Base-by-base conservation (phyloP, 2,113 vertebrate genomes). In the Brachypodius melanocephalos region DNA sequence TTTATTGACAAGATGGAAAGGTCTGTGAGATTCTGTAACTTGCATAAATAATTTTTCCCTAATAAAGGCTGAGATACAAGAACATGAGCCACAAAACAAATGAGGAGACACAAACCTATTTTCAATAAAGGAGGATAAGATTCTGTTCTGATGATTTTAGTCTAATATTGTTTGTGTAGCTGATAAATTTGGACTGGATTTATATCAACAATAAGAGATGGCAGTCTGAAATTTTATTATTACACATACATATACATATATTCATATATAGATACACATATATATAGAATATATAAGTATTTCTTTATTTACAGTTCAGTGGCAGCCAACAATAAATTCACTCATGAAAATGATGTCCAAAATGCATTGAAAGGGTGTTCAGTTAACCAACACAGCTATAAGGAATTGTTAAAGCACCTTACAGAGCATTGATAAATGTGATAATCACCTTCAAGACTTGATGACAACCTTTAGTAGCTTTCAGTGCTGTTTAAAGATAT, bases 401-500 rank as follows among this genome's bases (percentile, higher is more conserved):
- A 94, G 4, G 8, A 91, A 87, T 72, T 89, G 65, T 89, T 86
- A 93, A 96, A 91, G 49, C 76, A 97, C 36, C 63, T 93, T 92
- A 75, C 34, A 78, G 79, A 36, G 4, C 82, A 69, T 58, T 89
- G 58, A 78, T 61, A 81, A 81, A 94, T 75, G 36, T 69, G 74
- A 86, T 83, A 91, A 59, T 85, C 71, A 38, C 59, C 26, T 29
- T 79, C n/a, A n/a, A 78, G 77, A 57, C 2, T 9, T 76, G 67
- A 88, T 78, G 75, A 88, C 42, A 93, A 46, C 14, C 13, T 9
- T 38, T 49, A 57, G 16, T 51, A 87, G 13, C 59, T 93, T 96
- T 96, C 71, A 91, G 82, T 93, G 59, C 48, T 95, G 61, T 61
- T 94, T 95, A 51, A 91, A 97, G 43, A 57, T 96, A 78, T 77